These are phyloP conservation scores for Oostethus manadensis DNA, from an alignment of 2,113 vertebrate genomes.

Conservation along the genomic window DNA sequence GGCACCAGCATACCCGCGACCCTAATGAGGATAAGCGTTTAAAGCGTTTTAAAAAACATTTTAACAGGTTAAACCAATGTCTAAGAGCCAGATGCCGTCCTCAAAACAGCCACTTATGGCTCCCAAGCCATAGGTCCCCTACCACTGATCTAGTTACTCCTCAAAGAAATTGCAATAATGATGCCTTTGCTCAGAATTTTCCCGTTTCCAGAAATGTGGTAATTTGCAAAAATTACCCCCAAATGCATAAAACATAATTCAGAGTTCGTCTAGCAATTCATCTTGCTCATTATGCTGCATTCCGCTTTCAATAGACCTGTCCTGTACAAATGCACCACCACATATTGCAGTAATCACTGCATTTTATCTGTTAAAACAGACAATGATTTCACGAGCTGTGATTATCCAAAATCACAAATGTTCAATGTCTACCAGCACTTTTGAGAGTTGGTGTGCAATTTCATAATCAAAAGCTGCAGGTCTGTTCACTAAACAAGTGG, in stretches of 20 bases:
- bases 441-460: no score
- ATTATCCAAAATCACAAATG: not conserved
- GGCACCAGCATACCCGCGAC: no score
- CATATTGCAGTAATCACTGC: conserved; percentile 1
- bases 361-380: not conserved
- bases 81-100: no score
- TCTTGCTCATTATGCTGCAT: conserved; percentile 1
- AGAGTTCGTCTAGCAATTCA: not conserved
- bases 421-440: not conserved
- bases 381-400: not conserved
- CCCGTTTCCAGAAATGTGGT: no score
- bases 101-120: no score
- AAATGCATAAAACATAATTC: not conserved
- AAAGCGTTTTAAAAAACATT: no score
- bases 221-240: not conserved
- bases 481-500: conserved; percentile 16
- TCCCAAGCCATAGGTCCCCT: no score
- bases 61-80: no score
- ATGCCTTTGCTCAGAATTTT: no score
- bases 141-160: no score
- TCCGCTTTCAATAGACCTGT: conserved; percentile 5
- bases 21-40: no score
- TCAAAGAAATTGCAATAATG: no score
- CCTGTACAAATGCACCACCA: not conserved
- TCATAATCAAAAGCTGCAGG: conserved; percentile 1